Conservation (phyloP, 2,888 invertebrate species). For the Erpobdella octoculata region DNA sequence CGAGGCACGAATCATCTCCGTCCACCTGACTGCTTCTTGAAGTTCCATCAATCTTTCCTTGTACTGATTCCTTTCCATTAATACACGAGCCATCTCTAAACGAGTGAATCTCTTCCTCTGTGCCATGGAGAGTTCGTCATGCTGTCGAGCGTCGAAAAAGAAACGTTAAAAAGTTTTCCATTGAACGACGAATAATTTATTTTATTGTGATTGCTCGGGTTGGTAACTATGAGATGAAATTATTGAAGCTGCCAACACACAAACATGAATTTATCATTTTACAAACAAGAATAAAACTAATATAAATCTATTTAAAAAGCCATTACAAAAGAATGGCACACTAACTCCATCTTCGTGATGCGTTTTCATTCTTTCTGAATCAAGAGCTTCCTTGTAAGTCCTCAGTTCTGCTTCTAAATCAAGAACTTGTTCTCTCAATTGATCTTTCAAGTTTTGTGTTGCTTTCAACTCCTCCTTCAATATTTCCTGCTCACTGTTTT, state of each 20-base stretch:
- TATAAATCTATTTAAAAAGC: too few relatives aligned
- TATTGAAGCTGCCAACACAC: neutral
- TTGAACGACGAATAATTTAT: too few relatives aligned
- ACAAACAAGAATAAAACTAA: too few relatives aligned
- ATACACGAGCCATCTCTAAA: constrained; percentile 96
- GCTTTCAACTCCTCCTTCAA: constrained; percentile 82
- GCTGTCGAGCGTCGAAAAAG: constrained; percentile 6
- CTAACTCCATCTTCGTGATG: constrained; percentile 23
- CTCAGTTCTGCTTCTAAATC: constrained; percentile 83
- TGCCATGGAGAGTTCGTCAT: constrained; percentile 77
- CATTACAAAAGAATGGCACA: too few relatives aligned
- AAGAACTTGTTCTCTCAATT: constrained; percentile 70
- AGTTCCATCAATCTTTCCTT: constrained; percentile 97
- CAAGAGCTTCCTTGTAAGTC: constrained; percentile 65
- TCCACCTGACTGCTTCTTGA: constrained; percentile 93
- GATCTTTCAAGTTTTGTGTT: constrained; percentile 72
- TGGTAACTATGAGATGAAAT: neutral
- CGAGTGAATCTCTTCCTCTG: constrained; percentile 80
- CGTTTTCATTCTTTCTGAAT: constrained; percentile 48
- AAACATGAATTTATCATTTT: too few relatives aligned
- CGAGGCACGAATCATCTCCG: constrained; percentile 86
- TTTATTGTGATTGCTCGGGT: neutral
- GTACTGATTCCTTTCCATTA: constrained; percentile 97
- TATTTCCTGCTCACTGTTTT: constrained; percentile 73
- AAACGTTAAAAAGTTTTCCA: neutral